Evolutionary conservation across 2,113 vertebrate species (phyloP).

Genomic region (Nanorana parkeri): DNA sequence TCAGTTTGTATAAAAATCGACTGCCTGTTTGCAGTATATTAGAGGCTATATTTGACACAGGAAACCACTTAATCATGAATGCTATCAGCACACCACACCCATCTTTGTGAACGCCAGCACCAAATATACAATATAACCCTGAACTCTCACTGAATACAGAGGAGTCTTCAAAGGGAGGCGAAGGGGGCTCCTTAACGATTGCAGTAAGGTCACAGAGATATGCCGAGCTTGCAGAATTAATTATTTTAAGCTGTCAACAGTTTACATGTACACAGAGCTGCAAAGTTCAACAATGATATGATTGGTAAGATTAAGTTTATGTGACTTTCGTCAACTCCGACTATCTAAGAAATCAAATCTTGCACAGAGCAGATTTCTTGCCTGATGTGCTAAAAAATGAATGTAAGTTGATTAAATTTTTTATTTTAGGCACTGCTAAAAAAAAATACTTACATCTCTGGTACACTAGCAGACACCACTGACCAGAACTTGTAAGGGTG

Average conservation of each 20-base stretch:
- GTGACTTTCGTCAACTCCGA: background rate
- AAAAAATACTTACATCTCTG: too few relatives aligned
- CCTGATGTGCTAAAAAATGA: background rate
- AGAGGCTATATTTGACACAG: constrained; percentile 88
- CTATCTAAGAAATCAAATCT: background rate
- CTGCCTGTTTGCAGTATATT: constrained; percentile 84
- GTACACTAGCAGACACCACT: too few relatives aligned
- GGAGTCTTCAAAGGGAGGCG: constrained; percentile 69
- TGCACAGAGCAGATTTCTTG: constrained; percentile 1
- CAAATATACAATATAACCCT: constrained; percentile 74
- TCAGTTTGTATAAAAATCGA: constrained; percentile 85
- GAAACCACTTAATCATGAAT: constrained; percentile 86
- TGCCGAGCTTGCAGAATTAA: constrained; percentile 2
- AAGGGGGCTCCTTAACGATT: constrained; percentile 56
- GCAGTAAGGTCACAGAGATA: constrained; percentile 17
- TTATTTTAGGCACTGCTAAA: too few relatives aligned
- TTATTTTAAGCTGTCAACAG: constrained; percentile 28
- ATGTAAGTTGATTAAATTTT: too few relatives aligned
- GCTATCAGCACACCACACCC: constrained; percentile 81
- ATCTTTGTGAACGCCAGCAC: constrained; percentile 79
- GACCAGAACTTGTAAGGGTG: too few relatives aligned
- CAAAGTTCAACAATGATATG: background rate
- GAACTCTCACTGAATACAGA: constrained; percentile 73
- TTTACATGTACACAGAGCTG: background rate
- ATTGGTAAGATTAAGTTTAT: background rate